Percentiles rank a stretch among this genome's conserved stretches.
phyloP scores from a whole-genome alignment of 2,113 vertebrate genomes.

The Spilogale gracilis region DNA sequence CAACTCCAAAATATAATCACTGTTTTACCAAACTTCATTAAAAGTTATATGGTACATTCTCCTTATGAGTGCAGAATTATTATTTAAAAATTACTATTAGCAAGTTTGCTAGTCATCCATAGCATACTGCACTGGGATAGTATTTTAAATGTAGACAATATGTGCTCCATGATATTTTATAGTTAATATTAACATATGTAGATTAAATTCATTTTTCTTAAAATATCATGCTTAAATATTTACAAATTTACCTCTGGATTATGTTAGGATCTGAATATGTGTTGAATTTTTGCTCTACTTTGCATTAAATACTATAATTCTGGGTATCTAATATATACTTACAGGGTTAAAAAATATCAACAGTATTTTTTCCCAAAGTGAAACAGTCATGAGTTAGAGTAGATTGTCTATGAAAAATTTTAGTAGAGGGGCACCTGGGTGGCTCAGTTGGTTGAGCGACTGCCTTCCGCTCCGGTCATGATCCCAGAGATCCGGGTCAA shows the following conservation, averaged over 20 bases:
- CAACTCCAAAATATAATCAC: not conserved
- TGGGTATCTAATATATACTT: not conserved
- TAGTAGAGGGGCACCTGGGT: too few relatives aligned
- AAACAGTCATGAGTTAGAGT: not conserved
- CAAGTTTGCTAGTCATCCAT: not conserved
- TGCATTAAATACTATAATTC: not conserved
- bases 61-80: not conserved
- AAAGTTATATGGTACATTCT: not conserved
- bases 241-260: not conserved
- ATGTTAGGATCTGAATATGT: not conserved
- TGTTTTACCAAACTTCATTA: not conserved
- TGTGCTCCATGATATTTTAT: not conserved
- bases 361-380: not conserved
- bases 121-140: not conserved
- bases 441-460: too few relatives aligned
- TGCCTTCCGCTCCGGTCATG: too few relatives aligned
- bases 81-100: not conserved
- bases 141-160: not conserved
- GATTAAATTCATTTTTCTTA: not conserved
- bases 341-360: not conserved
- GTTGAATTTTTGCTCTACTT: not conserved
- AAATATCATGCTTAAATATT: not conserved
- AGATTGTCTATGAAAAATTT: not conserved
- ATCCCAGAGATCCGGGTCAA: too few relatives aligned
- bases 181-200: not conserved